Base-by-base conservation (phyloP, 2,113 vertebrate species). In the Cottus gobio region DNA sequence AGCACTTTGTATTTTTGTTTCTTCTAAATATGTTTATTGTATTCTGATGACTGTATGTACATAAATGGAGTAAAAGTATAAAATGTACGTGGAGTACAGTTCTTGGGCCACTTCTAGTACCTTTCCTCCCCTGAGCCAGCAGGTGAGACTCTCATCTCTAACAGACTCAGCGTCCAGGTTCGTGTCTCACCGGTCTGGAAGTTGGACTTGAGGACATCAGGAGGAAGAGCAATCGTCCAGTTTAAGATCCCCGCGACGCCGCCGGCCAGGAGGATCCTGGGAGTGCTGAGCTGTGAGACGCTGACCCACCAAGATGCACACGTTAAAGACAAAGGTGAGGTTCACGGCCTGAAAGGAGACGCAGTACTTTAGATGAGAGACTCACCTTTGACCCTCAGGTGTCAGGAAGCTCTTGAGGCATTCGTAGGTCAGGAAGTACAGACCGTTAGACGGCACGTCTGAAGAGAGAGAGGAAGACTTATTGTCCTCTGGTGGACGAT, bases 161-260 rank as follows among this genome's bases (percentile, higher is more conserved):
- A 37, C 36, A 37, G 36, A 37, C 24, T 66, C 24, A 60, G 44
- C 15, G 54, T 34, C 5, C 3, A 76, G 52, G 8, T 24, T 10
- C 2, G 7, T 4, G 57, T 54, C 73, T 82, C 50, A 95, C 95
- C 95, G 73, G 95, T 95, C 87, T 95, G 95, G 82, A 94, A 95
- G 68, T 95, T 95, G 52, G 95, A 95, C 26, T 96, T 96, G 10
- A 96, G 92, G 65, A 96, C 95, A 10, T 96, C 95, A 10, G 94
- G 90, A 1, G 95, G 95, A 12, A 96, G 91, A n/a, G 94, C 94
- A 3, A 96, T 87, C 0, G 82, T 85, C 95, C 95, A 96, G 88
- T 96, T 96, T 15, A 94, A 57, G 26, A 95, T 88, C 24, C 95
- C 95, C 0, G 95, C 94, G 0, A 92, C 60, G 0, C 95, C 95